These are phyloP conservation scores for Capitella teleta DNA, from an alignment of 1,140 invertebrate genomes.

Conservation along the genomic window DNA sequence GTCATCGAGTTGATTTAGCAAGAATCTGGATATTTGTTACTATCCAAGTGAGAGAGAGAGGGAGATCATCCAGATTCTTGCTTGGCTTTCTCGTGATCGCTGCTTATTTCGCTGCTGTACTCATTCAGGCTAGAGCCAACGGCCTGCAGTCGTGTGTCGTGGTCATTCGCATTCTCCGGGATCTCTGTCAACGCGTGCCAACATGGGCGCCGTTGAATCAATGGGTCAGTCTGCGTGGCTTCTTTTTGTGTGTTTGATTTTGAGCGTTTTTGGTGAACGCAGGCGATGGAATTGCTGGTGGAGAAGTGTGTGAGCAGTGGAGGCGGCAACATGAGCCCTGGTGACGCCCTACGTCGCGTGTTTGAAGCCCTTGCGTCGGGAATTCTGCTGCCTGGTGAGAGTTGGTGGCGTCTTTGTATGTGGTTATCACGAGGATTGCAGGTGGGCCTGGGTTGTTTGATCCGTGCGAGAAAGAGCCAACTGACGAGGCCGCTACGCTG, in stretches of 20 bases:
- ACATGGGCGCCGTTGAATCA: slow-evolving; percentile 83
- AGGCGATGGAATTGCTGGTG: slow-evolving; percentile 89
- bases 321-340: slow-evolving; percentile 61
- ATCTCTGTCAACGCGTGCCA: slow-evolving; percentile 83
- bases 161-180: slow-evolving; percentile 85
- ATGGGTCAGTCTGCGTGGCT: slow-evolving; percentile 58
- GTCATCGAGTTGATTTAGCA: too few species aligned
- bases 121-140: slow-evolving; percentile 93
- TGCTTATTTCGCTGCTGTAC: too few species aligned
- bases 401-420: background rate
- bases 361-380: slow-evolving; percentile 89
- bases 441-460: slow-evolving; percentile 73
- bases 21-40: too few species aligned
- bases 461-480: slow-evolving; percentile 94
- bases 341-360: slow-evolving; percentile 80
- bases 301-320: slow-evolving; percentile 88
- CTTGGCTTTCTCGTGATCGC: too few species aligned
- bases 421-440: slow-evolving; percentile 10
- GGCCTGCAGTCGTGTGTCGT: slow-evolving; percentile 88
- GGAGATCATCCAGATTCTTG: too few species aligned
- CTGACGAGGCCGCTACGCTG: slow-evolving; percentile 72
- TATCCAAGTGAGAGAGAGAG: too few species aligned
- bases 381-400: slow-evolving; percentile 56
- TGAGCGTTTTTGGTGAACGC: slow-evolving; percentile 14
- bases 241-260: background rate